These are phyloP conservation scores for Drosophila cracens DNA, from an alignment of 2,888 invertebrate genomes.

Conservation along the genomic window DNA sequence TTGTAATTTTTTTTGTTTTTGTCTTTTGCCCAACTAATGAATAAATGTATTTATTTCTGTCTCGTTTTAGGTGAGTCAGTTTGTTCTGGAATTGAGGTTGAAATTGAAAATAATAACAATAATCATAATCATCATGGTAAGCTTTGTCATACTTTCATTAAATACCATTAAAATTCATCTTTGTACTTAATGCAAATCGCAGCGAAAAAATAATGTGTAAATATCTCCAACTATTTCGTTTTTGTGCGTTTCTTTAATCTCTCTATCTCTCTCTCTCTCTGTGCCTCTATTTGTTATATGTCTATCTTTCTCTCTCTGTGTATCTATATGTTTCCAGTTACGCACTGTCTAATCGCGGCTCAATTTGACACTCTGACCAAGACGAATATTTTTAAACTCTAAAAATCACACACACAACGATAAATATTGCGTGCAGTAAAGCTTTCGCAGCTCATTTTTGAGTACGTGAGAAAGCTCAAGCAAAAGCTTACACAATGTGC, in stretches of 20 bases:
- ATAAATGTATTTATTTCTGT: conserved; percentile 47
- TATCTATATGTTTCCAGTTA: not conserved
- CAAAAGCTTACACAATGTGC: not conserved
- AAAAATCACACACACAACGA: conserved; percentile 9
- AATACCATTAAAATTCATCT: conserved; percentile 83
- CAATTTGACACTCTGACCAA: not conserved
- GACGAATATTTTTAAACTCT: conserved; percentile 24
- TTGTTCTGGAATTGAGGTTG: conserved; percentile 85
- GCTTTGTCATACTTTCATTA: conserved; percentile 85
- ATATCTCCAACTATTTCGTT: conserved; percentile 21
- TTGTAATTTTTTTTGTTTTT: not conserved
- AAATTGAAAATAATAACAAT: conserved; percentile 85
- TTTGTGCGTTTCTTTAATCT: conserved; percentile 12
- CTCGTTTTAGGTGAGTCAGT: conserved; percentile 84
- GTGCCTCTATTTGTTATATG: conserved; percentile 17
- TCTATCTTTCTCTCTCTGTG: conserved; percentile 10
- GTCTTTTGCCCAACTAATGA: conserved; percentile 13
- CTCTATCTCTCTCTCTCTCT: conserved; percentile 23
- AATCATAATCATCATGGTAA: conserved; percentile 85
- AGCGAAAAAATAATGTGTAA: conserved; percentile 27
- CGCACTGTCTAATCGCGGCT: conserved; percentile 22
- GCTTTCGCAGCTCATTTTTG: not conserved
- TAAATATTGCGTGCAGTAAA: not conserved
- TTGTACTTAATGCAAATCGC: conserved; percentile 46
- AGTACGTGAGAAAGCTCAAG: conserved; percentile 1